phyloP scores from a whole-genome alignment of 2,888 invertebrate species.

The Pinctada fucata region DNA sequence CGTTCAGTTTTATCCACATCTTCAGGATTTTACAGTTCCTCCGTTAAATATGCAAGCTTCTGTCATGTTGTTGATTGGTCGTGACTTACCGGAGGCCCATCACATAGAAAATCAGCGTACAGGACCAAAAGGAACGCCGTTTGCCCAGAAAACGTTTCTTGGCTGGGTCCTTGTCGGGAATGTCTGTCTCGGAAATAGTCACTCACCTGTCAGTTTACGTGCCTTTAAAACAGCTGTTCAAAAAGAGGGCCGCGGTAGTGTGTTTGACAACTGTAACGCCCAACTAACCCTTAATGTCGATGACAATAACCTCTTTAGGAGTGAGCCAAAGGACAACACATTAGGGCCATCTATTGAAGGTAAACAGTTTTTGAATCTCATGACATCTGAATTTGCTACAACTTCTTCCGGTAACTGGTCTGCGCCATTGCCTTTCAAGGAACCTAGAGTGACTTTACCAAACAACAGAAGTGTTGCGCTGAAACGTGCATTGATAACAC shows the following conservation, averaged over 20 bases:
- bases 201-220: too few relatives aligned
- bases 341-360: conserved; percentile 12
- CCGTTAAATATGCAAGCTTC: too few relatives aligned
- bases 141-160: conserved; percentile 25
- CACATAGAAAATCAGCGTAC: conserved; percentile 22
- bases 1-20: conserved; percentile 8
- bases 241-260: too few relatives aligned
- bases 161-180: conserved; percentile 39
- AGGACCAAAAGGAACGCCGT: conserved; percentile 24
- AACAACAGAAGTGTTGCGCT: conserved; percentile 31
- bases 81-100: conserved; percentile 28
- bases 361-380: conserved; percentile 16
- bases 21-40: too few relatives aligned
- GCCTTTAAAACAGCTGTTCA: too few relatives aligned
- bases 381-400: conserved; percentile 16
- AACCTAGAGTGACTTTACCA: conserved; percentile 19
- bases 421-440: conserved; percentile 34
- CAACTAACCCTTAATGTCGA: conserved; percentile 17
- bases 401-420: conserved; percentile 23
- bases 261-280: background rate
- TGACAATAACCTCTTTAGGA: background rate
- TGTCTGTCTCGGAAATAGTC: conserved; percentile 27
- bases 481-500: conserved; percentile 18
- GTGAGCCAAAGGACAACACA: background rate
- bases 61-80: too few relatives aligned